Evolutionary conservation across 1,140 invertebrate genomes (phyloP).

Genomic region (Diploscapter pachys): DNA sequence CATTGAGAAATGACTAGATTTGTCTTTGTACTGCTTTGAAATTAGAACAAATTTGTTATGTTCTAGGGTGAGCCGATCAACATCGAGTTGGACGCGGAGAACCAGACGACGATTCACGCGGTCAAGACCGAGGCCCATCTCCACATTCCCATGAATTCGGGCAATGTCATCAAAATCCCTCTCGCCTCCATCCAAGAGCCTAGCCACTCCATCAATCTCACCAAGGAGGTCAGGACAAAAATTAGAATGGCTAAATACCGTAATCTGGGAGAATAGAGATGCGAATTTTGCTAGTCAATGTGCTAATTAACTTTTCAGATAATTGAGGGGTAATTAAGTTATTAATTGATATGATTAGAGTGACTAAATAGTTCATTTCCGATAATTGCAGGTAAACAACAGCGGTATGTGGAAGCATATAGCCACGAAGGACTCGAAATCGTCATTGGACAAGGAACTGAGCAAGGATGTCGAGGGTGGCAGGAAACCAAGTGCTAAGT

Average conservation of each 20-base stretch:
- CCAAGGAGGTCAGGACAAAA: slow-evolving; percentile 72
- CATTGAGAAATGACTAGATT: neutral
- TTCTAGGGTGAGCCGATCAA: slow-evolving; percentile 41
- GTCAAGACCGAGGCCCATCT: slow-evolving; percentile 65
- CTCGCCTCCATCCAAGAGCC: slow-evolving; percentile 66
- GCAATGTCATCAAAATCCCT: slow-evolving; percentile 86
- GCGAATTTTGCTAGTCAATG: too few relatives aligned
- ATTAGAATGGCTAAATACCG: slow-evolving; percentile 66
- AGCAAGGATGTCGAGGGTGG: too few relatives aligned
- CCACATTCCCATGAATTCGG: slow-evolving; percentile 81
- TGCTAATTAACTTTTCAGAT: too few relatives aligned
- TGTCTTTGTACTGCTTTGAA: neutral
- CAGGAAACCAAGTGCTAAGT: too few relatives aligned
- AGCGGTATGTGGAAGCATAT: slow-evolving; percentile 90
- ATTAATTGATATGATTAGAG: too few relatives aligned
- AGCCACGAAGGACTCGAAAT: slow-evolving; percentile 66
- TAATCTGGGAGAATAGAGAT: neutral
- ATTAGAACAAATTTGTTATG: neutral
- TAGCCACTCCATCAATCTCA: slow-evolving; percentile 74
- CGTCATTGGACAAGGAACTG: too few relatives aligned
- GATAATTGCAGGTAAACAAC: slow-evolving; percentile 5
- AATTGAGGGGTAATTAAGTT: too few relatives aligned
- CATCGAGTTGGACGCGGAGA: slow-evolving; percentile 48
- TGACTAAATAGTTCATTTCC: too few relatives aligned
- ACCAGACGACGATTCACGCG: slow-evolving; percentile 58